These are phyloP conservation scores for Drosophila funebris DNA, from an alignment of 1,140 invertebrate species.

Conservation along the genomic window DNA sequence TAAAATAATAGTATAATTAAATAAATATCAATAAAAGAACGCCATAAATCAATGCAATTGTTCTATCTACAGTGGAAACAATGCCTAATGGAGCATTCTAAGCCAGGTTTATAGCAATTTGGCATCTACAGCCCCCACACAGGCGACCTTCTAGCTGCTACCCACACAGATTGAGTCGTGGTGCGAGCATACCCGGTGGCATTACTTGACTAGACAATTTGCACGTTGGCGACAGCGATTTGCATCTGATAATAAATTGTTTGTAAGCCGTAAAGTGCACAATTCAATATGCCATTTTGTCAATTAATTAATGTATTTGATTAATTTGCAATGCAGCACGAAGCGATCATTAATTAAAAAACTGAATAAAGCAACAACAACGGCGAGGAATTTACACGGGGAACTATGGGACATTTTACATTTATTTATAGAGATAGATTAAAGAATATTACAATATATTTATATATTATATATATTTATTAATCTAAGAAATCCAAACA, in stretches of 20 bases:
- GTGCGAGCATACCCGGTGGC: conserved; percentile 34
- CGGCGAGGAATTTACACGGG: conserved; percentile 21
- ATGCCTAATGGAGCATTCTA: conserved; percentile 25
- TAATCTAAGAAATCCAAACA: too few species aligned
- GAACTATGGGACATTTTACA: conserved; percentile 2
- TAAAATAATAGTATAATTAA: not conserved
- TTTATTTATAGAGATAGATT: not conserved
- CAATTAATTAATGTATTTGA: conserved; percentile 74
- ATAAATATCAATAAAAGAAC: not conserved
- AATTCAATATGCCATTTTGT: conserved; percentile 76
- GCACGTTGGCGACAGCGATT: conserved; percentile 76
- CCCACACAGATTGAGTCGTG: conserved; percentile 32
- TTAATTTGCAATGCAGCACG: conserved; percentile 63
- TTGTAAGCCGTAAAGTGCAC: conserved; percentile 64
- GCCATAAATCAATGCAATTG: conserved; percentile 23
- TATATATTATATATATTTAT: too few species aligned
- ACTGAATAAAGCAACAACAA: conserved; percentile 39
- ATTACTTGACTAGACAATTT: conserved; percentile 55
- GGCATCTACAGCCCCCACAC: conserved; percentile 39
- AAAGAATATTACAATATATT: too few species aligned
- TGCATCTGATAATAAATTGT: conserved; percentile 72
- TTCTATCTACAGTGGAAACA: conserved; percentile 14
- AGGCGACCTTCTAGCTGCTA: conserved; percentile 63
- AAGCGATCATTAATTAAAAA: conserved; percentile 65
- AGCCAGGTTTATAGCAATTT: conserved; percentile 8